Evolutionary conservation across 2,888 invertebrate species (phyloP).

Genomic region (Hyles lineata): DNA sequence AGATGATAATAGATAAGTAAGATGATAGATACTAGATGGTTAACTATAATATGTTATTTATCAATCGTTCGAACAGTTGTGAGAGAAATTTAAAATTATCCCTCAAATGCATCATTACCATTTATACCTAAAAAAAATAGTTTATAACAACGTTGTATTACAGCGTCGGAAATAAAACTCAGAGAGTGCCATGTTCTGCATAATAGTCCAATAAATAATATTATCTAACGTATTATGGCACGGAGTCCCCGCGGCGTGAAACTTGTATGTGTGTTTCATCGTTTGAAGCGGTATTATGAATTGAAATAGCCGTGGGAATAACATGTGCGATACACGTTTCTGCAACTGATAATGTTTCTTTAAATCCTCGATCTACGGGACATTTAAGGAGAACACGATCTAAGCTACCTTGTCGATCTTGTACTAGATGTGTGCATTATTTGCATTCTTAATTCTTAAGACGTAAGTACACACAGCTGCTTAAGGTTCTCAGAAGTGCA

Average conservation of each 20-base stretch:
- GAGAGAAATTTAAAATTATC: no score
- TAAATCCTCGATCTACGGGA: not conserved
- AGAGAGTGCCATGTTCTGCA: not conserved
- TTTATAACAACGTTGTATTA: not conserved
- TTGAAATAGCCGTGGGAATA: constrained; percentile 47
- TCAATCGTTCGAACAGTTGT: no score
- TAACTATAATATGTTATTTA: no score
- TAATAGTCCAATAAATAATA: constrained; percentile 24
- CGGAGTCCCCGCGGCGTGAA: not conserved
- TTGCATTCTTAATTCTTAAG: not conserved
- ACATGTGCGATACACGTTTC: constrained; percentile 39
- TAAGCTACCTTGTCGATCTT: constrained; percentile 15
- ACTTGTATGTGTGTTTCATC: constrained; percentile 20
- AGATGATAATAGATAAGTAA: no score
- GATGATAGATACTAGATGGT: no score
- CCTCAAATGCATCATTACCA: no score
- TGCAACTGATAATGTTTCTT: constrained; percentile 1
- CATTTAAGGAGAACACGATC: constrained; percentile 19
- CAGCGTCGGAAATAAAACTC: constrained; percentile 2
- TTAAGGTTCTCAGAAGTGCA: constrained; percentile 14
- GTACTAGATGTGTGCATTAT: constrained; percentile 3
- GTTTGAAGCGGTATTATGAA: constrained; percentile 43
- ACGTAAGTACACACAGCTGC: not conserved
- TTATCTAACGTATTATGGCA: constrained; percentile 9
- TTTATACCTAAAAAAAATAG: not conserved